Evolutionary conservation across 2,113 vertebrate species (phyloP), one percentile per base, ranked within the genome.

Genomic region (Harpagus bidentatus): DNA sequence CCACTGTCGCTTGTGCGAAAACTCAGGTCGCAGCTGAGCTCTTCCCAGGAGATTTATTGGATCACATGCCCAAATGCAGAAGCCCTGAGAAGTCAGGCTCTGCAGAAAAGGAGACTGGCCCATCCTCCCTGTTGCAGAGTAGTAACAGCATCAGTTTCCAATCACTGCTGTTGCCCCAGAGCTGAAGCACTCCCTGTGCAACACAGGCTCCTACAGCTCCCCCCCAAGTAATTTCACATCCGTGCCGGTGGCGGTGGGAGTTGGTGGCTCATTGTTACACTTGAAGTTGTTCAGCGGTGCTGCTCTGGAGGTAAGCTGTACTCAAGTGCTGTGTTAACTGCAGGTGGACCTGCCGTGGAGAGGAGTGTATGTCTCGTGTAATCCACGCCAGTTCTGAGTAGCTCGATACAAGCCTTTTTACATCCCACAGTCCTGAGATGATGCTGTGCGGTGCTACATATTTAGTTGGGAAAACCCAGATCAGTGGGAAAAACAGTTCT

Each of bases 191-290:
- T 42, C 29, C 34, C 43, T 25, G n/a, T 67, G 25, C 25, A 16
- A 26, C 15, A 17, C 22, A 15, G 63, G 40, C 25, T 59, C 40
- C 77, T 15, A n/a, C 26, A 52, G 10, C 50, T 26, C 50, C 48
- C 1, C 15, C 13, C 16, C 32, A 13, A 7, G 16, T 19, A 38
- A 31, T 45, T 59, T 34, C 78, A 42, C 16, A 52, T 32, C 13
- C 0, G 0, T 40, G 47, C n/a, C 3, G 0, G 16, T 21, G 22
- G 16, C 1, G 4, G 3, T 43, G 59, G 65, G 70, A 88, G 43
- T 20, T 78, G 34, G 59, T 62, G 34, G 36, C 23, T 82, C 76
- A 13, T 16, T 7, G 5, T 36, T 59, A 23, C 5, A 1, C 9
- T 50, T 16, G 13, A 13, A 2, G 32, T 8, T 45, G 34, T n/a